phyloP scores from a whole-genome alignment of 2,888 invertebrate genomes.

The Drosophila rellima region DNA sequence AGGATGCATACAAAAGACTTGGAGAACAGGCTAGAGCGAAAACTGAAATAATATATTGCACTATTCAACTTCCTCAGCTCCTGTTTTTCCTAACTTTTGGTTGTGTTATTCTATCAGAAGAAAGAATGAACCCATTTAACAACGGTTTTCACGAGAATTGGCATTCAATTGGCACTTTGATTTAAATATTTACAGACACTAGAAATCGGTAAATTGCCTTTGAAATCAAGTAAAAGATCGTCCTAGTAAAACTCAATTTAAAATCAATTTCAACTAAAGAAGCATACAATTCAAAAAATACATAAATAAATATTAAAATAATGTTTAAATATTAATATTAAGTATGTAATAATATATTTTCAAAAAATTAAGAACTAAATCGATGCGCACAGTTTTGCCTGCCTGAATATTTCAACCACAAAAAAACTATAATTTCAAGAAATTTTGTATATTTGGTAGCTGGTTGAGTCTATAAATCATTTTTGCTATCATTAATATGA shows the following conservation, averaged over 20 bases:
- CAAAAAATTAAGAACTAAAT: background rate
- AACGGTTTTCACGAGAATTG: background rate
- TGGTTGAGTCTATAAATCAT: background rate
- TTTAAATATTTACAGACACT: background rate
- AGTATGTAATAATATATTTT: background rate
- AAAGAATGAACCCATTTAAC: constrained; percentile 6
- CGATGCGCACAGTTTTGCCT: background rate
- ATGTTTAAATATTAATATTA: no score
- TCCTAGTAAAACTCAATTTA: background rate
- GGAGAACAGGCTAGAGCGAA: background rate
- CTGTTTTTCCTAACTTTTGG: background rate
- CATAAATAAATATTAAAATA: no score
- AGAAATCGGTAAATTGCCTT: background rate
- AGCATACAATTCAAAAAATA: background rate
- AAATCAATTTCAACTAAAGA: no score
- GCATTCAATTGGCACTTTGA: constrained; percentile 7
- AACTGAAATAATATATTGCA: background rate
- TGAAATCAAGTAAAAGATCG: background rate
- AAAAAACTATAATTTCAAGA: background rate
- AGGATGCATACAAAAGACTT: constrained; percentile 18
- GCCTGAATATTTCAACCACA: background rate
- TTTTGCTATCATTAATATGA: constrained; percentile 4
- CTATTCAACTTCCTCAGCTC: background rate
- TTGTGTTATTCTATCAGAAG: background rate
- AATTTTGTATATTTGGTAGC: background rate